phyloP scores from a whole-genome alignment of 2,888 invertebrate genomes.

The Timema cristinae region DNA sequence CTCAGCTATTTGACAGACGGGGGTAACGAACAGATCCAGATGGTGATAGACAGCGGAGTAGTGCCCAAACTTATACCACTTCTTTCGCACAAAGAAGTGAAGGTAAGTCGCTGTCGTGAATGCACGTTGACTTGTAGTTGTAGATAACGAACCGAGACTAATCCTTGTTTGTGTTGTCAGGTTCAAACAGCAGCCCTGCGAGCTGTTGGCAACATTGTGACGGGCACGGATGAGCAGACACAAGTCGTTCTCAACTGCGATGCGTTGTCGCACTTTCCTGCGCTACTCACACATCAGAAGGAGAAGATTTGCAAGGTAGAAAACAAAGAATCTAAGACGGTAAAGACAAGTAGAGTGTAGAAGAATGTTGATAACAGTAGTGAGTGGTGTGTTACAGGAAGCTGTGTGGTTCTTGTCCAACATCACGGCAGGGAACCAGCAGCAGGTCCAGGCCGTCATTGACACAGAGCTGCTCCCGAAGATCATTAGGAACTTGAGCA shows the following conservation, averaged over 20 bases:
- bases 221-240: slow-evolving; percentile 97
- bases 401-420: slow-evolving; percentile 99
- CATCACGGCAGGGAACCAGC: slow-evolving; percentile 97
- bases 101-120: slow-evolving; percentile 51
- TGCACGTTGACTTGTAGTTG: not conserved
- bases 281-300: slow-evolving; percentile 86
- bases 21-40: slow-evolving; percentile 96
- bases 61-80: slow-evolving; percentile 93
- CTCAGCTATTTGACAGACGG: slow-evolving; percentile 96
- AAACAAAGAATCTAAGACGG: too few species aligned
- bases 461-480: slow-evolving; percentile 89
- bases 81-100: slow-evolving; percentile 91
- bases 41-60: slow-evolving; percentile 94
- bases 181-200: slow-evolving; percentile 93
- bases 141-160: not conserved
- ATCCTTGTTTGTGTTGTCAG: slow-evolving; percentile 31
- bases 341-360: too few species aligned
- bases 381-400: slow-evolving; percentile 52
- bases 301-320: slow-evolving; percentile 95
- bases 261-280: slow-evolving; percentile 90
- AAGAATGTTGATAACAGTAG: too few species aligned
- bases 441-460: slow-evolving; percentile 94
- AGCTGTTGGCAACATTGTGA: slow-evolving; percentile 98
- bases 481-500: slow-evolving; percentile 86
- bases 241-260: slow-evolving; percentile 95